Base-by-base conservation (phyloP, 2,888 invertebrate genomes). In the Agrotis exclamationis region DNA sequence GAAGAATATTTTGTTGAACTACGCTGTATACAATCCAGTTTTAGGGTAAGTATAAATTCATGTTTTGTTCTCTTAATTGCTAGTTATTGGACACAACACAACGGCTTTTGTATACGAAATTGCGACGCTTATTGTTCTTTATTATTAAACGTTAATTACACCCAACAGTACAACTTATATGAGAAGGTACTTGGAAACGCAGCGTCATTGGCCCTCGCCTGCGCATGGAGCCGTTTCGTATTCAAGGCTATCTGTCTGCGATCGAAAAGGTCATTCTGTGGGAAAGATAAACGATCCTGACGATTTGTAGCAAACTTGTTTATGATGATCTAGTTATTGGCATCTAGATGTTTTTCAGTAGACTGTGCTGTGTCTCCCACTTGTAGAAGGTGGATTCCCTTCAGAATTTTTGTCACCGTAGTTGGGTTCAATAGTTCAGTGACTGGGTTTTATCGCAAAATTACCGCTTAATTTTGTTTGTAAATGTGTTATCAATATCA, bases 1-100 rank as follows among this genome's bases (percentile, higher is more conserved):
- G 97, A 98, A 99, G 95, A 98, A 99, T 93, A 99, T 99, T 92
- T 96, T 99, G 87, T 95, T 99, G 77, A 99, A 99, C 95, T 99
- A 99, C 92, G 99, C 99, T 4, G 97, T 98, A 72, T 98, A 98
- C 89, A 98, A 98, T 96, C 97, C 99, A 18, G 97, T 97, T 86
- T 96, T 98, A 87, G 98, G 98, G 96, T 97, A 91, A 95, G 96
- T 88, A 72, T 63, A 14, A 28, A 22, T 58, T 28, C 11, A 48
- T 39, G 20, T 51, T 51, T 65, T 56, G 28, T 75, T n/a, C 3
- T 22, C 22, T 57, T 69, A 18, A 50, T 47, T 48, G 14, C 13
- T n/a, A 47, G 50, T 48, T 78, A 47, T 7, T 71, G 18, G n/a
- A 53, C n/a, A 71, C 44, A 71, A 53, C n/a, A 71, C 44, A 71